Percentiles rank a stretch among this genome's conserved stretches.
Evolutionary conservation across 2,888 invertebrate species (phyloP).

Genomic region (Drosophila quinaria): DNA sequence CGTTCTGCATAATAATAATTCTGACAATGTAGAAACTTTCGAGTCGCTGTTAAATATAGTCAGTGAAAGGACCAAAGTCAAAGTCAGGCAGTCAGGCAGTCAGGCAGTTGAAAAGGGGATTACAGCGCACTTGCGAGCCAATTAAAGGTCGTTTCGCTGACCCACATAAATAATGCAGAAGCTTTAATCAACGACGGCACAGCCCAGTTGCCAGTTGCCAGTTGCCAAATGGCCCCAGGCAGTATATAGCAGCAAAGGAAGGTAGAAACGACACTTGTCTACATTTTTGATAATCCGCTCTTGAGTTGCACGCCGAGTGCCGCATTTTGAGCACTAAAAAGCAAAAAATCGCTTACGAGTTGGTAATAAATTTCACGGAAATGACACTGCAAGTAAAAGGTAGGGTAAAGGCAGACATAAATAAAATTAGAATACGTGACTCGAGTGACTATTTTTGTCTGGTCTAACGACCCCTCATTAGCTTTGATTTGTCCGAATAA

Average conservation of each 20-base stretch:
- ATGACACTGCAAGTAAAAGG: constrained; percentile 20
- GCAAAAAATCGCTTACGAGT: constrained; percentile 25
- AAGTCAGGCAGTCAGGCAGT: constrained; percentile 1
- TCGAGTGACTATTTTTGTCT: constrained; percentile 12
- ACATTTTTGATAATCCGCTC: constrained; percentile 61
- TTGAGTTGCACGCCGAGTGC: too few species aligned
- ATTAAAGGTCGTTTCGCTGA: constrained; percentile 74
- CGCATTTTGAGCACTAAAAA: constrained; percentile 23
- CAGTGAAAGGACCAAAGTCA: constrained; percentile 16
- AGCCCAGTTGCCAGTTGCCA: constrained; percentile 42
- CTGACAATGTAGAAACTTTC: constrained; percentile 28
- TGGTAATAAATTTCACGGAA: constrained; percentile 33
- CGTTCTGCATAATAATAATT: constrained; percentile 22
- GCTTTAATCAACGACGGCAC: constrained; percentile 73
- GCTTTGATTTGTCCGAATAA: constrained; percentile 58
- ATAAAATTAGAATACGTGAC: constrained; percentile 47
- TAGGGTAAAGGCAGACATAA: constrained; percentile 39
- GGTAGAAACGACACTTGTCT: constrained; percentile 35
- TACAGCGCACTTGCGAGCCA: constrained; percentile 65
- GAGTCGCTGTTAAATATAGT: constrained; percentile 48
- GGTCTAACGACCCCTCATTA: constrained; percentile 49
- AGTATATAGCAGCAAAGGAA: constrained; percentile 2
- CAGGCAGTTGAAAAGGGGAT: constrained; percentile 1
- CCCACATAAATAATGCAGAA: constrained; percentile 78
- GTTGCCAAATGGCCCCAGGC: constrained; percentile 66